phyloP scores from a whole-genome alignment of 2,797 vertebrate species.

The Moxostoma hubbsi region DNA sequence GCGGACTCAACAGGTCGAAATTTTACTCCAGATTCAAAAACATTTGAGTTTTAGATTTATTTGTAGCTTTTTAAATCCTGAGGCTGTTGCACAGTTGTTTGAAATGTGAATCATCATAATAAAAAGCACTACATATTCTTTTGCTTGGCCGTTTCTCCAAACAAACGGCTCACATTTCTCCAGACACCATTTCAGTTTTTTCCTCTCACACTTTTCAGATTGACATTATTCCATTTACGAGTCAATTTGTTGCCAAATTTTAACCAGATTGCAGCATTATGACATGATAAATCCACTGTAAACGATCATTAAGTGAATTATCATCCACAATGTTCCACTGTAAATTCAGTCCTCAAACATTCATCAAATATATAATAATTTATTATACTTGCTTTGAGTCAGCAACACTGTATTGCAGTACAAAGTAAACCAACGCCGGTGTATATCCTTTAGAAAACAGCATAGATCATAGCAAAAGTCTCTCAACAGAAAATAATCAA shows the following conservation, averaged over 20 bases:
- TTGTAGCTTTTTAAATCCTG: not conserved
- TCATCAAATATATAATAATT: conserved; percentile 74
- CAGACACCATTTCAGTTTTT: too few relatives aligned
- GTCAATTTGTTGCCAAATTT: too few relatives aligned
- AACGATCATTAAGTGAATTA: too few relatives aligned
- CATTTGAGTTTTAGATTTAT: not conserved
- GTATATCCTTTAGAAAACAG: conserved; percentile 64
- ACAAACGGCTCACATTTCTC: too few relatives aligned
- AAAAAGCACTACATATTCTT: not conserved
- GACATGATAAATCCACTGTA: too few relatives aligned
- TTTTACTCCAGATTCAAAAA: not conserved
- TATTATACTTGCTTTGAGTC: conserved; percentile 74
- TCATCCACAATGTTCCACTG: not conserved
- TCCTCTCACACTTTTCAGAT: too few relatives aligned
- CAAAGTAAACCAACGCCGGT: conserved; percentile 72
- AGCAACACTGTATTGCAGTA: conserved; percentile 68
- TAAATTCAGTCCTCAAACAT: conserved; percentile 36
- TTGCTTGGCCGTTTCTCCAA: not conserved
- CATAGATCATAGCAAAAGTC: conserved; percentile 55
- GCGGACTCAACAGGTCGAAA: too few relatives aligned
- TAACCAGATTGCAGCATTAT: too few relatives aligned
- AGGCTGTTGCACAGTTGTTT: not conserved
- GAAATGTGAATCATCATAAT: not conserved
- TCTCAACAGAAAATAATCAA: conserved; percentile 48
- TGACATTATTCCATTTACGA: too few relatives aligned